phyloP scores from a whole-genome alignment of 2,888 invertebrate species.

The Polyommatus icarus region DNA sequence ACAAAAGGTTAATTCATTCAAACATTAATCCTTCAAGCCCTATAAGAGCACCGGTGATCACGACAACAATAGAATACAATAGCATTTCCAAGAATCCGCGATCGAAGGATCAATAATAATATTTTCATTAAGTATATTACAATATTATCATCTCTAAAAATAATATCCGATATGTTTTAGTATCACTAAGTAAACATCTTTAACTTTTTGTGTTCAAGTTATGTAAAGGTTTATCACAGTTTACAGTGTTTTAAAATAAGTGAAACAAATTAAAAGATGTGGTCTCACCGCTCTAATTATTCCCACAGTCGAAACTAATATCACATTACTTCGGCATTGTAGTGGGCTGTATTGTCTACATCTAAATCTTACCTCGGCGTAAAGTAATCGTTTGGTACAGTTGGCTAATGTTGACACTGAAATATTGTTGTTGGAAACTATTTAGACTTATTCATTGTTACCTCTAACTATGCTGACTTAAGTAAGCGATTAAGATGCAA shows the following conservation, averaged over 20 bases:
- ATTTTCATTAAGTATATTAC: not conserved
- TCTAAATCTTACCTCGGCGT: conserved; percentile 68
- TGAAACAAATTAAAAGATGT: conserved; percentile 18
- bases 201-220: too few species aligned
- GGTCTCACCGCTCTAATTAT: conserved; percentile 59
- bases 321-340: conserved; percentile 64
- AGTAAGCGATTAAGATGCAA: not conserved
- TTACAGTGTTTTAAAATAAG: not conserved
- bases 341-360: conserved; percentile 48
- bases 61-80: too few species aligned
- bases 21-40: too few species aligned
- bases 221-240: not conserved
- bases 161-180: not conserved
- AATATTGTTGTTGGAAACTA: conserved; percentile 9
- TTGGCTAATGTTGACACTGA: conserved; percentile 33
- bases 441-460: not conserved
- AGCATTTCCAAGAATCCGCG: too few species aligned
- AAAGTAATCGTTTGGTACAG: conserved; percentile 63
- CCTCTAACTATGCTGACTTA: not conserved
- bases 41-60: too few species aligned
- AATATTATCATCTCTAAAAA: too few species aligned
- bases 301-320: conserved; percentile 54
- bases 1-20: too few species aligned
- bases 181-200: not conserved
- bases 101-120: too few species aligned